Conservation (phyloP, 2,797 vertebrate genomes). For the Sphenodon punctatus region DNA sequence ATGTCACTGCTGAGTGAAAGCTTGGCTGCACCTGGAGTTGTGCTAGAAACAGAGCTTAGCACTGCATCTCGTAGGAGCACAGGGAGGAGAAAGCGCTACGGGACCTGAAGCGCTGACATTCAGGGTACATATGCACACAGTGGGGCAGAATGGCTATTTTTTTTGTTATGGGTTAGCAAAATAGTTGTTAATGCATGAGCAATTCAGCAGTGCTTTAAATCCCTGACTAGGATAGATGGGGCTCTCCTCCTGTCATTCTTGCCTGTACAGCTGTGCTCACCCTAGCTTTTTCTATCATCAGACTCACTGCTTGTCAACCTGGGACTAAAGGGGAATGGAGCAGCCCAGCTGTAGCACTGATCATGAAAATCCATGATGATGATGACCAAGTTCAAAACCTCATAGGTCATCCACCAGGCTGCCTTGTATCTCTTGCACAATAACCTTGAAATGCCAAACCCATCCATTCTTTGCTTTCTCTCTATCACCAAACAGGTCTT, state of each 20-base stretch:
- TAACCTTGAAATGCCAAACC: no score
- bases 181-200: neutral
- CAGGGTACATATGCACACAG: neutral
- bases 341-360: no score
- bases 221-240: neutral
- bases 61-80: neutral
- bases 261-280: no score
- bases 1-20: conserved; percentile 17
- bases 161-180: neutral
- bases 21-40: neutral
- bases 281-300: no score
- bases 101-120: neutral
- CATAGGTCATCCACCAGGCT: no score
- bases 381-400: no score
- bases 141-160: neutral
- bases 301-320: no score
- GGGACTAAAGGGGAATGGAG: no score
- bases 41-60: neutral
- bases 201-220: neutral
- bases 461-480: no score
- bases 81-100: neutral
- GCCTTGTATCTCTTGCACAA: no score
- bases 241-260: neutral
- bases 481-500: no score
- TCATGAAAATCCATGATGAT: no score